These are phyloP conservation scores for Semicossyphus pulcher DNA, from an alignment of 2,113 vertebrate species.

Conservation along the genomic window DNA sequence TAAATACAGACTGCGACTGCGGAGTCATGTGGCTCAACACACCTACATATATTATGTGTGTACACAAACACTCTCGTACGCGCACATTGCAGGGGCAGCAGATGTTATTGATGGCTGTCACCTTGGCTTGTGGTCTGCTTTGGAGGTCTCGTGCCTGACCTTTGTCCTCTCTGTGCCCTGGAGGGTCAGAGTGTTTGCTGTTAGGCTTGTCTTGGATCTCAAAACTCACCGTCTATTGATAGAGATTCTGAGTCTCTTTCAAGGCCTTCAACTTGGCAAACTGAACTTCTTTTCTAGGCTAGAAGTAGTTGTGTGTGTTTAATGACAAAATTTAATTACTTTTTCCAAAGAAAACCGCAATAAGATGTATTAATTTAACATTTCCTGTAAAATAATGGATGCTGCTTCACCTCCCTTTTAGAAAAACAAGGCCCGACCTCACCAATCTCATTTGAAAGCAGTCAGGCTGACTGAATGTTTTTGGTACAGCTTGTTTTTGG, in stretches of 20 bases:
- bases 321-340: no score
- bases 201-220: not conserved
- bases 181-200: conserved; percentile 17
- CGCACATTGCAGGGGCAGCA: conserved; percentile 33
- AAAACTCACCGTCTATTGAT: not conserved
- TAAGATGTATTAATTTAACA: no score
- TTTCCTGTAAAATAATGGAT: no score
- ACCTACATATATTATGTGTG: conserved; percentile 35
- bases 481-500: conserved; percentile 37
- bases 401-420: not conserved
- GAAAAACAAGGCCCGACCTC: conserved; percentile 12
- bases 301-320: not conserved
- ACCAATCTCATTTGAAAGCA: not conserved
- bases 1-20: conserved; percentile 61
- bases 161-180: conserved; percentile 31
- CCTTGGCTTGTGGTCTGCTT: conserved; percentile 40
- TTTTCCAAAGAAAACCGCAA: no score
- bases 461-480: conserved; percentile 6
- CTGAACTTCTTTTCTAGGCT: not conserved
- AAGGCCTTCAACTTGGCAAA: not conserved
- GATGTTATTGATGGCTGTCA: conserved; percentile 35
- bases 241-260: not conserved
- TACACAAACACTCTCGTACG: not conserved
- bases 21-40: conserved; percentile 42
- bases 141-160: conserved; percentile 37